Base-by-base conservation (phyloP, 2,113 vertebrate species). In the Pterocles gutturalis region DNA sequence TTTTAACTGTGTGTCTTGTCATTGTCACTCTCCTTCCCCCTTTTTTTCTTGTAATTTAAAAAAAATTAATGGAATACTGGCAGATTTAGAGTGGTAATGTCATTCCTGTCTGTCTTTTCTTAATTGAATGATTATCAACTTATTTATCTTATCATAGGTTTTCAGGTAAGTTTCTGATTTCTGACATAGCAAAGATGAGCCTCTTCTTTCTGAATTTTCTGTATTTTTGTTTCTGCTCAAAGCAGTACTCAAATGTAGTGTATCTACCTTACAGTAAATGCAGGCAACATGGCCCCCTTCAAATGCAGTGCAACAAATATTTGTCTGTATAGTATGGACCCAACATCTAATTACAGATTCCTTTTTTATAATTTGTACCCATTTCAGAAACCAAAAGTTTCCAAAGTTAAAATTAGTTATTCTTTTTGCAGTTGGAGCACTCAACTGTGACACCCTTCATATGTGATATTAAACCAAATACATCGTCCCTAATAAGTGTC, bases 21-120 rank as follows among this genome's bases (percentile, higher is more conserved):
- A 41, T 20, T 67, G 20, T 57, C 15, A 2, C 29, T 24, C 14
- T 12, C 2, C 7, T 4, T 3, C 15, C 7, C 1, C 18, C 8
- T 43, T 29, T 34, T 33, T 33, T 55, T 78, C 71, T 77, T 48
- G 28, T 24, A 57, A 84, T 34, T 86, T 51, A 81, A 14, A 87
- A 22, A 22, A 69, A 87, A n/a, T 43, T 49, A 70, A 64, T 10
- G 18, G 9, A 78, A 17, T 83, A 67, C 25, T n/a, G 11, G 8
- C 49, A 80, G 61, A 67, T 51, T 71, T 57, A 54, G 22, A 61
- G 14, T 65, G 10, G 13, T 61, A 46, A 16, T 60, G 17, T 34
- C 86, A 70, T 69, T 87, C 36, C 18, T 67, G 7, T 36, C 53
- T 75, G 11, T 49, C 11, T 11, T 54, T 80, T 80, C 79, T 79